phyloP scores from a whole-genome alignment of 2,888 invertebrate species.

The Torymus auratus region DNA sequence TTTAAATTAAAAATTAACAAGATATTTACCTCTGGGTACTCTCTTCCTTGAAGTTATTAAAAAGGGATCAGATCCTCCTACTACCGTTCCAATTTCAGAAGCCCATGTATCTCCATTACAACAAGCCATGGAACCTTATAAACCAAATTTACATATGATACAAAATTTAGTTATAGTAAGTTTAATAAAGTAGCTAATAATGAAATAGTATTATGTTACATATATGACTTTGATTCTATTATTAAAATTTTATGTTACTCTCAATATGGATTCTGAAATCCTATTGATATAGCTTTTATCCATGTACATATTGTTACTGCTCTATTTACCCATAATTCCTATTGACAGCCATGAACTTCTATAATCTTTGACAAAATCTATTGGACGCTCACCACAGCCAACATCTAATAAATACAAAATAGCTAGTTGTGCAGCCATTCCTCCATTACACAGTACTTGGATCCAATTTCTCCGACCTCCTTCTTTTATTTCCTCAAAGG shows the following conservation, averaged over 20 bases:
- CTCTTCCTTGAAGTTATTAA: constrained; percentile 85
- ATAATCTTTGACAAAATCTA: constrained; percentile 87
- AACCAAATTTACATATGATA: no score
- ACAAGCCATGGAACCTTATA: constrained; percentile 85
- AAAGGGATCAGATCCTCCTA: constrained; percentile 83
- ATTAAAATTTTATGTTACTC: no score
- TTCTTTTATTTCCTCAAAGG: constrained; percentile 89
- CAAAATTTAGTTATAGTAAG: no score
- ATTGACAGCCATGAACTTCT: constrained; percentile 90
- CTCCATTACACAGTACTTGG: constrained; percentile 92
- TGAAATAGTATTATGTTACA: no score
- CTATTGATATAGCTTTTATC: no score
- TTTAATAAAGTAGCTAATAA: no score
- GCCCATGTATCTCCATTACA: constrained; percentile 95
- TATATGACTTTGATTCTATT: no score
- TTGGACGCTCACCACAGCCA: constrained; percentile 86
- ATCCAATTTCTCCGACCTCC: constrained; percentile 93
- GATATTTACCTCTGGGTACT: constrained; percentile 83
- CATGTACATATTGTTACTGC: not conserved
- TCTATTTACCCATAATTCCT: constrained; percentile 83
- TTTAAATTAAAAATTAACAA: constrained; percentile 7
- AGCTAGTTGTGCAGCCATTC: constrained; percentile 89
- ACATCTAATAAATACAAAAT: constrained; percentile 88
- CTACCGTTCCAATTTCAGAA: constrained; percentile 89
- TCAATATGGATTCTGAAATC: no score